Percentiles rank a stretch among this genome's conserved stretches.
These are phyloP conservation scores for Eupeodes luniger DNA, from an alignment of 2,888 invertebrate species.

Conservation along the genomic window DNA sequence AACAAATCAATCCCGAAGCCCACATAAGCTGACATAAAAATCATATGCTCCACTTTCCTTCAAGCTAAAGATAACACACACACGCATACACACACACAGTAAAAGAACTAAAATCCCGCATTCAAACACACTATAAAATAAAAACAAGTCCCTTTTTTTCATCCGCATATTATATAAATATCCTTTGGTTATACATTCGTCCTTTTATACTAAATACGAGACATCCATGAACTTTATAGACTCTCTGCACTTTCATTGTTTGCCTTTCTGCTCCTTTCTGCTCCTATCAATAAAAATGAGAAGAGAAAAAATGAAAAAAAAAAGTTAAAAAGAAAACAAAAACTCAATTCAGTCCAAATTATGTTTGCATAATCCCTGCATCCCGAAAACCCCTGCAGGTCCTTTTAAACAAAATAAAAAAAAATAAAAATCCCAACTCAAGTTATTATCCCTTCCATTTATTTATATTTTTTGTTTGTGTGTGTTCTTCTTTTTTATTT, in stretches of 20 bases:
- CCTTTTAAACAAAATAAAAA: neutral
- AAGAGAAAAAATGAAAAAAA: slow-evolving; percentile 25
- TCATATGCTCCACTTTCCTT: slow-evolving; percentile 65
- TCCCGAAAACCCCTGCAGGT: slow-evolving; percentile 15
- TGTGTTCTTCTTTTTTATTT: slow-evolving; percentile 38
- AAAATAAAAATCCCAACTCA: slow-evolving; percentile 65
- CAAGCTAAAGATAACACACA: slow-evolving; percentile 36
- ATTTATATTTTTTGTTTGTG: slow-evolving; percentile 24
- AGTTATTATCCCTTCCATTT: slow-evolving; percentile 75
- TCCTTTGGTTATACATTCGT: slow-evolving; percentile 49
- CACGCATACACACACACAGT: neutral
- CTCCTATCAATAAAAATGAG: slow-evolving; percentile 17
- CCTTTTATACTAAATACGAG: slow-evolving; percentile 2
- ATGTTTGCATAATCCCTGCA: slow-evolving; percentile 71
- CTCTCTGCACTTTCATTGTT: neutral
- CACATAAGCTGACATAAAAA: slow-evolving; percentile 73
- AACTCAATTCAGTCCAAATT: slow-evolving; percentile 74
- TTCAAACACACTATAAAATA: slow-evolving; percentile 52
- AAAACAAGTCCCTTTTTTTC: slow-evolving; percentile 9
- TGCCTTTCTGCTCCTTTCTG: slow-evolving; percentile 36
- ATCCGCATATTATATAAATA: slow-evolving; percentile 53
- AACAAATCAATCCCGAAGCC: slow-evolving; percentile 67
- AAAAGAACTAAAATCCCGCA: slow-evolving; percentile 53
- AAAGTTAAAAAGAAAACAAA: slow-evolving; percentile 48
- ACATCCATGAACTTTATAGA: slow-evolving; percentile 52